Conservation (phyloP, 2,888 invertebrate species). For the Mimas tiliae region DNA sequence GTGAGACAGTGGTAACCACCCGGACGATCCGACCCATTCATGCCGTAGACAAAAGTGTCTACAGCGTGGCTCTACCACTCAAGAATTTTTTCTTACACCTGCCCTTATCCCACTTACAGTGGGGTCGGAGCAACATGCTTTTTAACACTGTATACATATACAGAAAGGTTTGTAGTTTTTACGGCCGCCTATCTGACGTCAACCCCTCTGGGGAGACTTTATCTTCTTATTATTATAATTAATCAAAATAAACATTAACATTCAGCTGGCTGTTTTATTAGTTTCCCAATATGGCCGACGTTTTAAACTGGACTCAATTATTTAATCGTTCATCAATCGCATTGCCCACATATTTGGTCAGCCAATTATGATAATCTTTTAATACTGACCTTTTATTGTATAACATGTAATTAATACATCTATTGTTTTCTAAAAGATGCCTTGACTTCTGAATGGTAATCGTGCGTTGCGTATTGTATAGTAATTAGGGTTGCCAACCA, state of each 20-base stretch:
- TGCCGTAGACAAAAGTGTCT: no score
- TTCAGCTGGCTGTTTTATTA: not conserved
- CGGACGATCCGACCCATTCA: no score
- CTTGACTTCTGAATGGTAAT: conserved; percentile 26
- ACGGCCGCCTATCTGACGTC: no score
- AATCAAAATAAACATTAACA: not conserved
- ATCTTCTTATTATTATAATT: not conserved
- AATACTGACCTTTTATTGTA: conserved; percentile 29
- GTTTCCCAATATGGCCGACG: conserved; percentile 33
- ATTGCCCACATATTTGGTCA: conserved; percentile 36
- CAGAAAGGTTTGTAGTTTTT: no score
- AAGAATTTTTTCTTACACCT: no score
- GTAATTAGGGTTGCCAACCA: not conserved
- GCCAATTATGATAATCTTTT: conserved; percentile 36
- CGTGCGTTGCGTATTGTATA: not conserved
- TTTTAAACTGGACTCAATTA: conserved; percentile 45
- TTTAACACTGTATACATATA: no score
- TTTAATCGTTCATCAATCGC: conserved; percentile 40
- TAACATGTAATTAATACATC: conserved; percentile 26
- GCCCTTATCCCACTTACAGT: no score
- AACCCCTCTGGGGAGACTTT: no score
- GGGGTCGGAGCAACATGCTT: no score
- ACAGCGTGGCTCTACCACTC: no score
- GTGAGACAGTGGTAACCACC: no score
- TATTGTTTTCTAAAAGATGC: conserved; percentile 29